These are phyloP conservation scores for Triplophysa yarkandensis DNA, from an alignment of 2,797 vertebrate genomes.

Conservation along the genomic window DNA sequence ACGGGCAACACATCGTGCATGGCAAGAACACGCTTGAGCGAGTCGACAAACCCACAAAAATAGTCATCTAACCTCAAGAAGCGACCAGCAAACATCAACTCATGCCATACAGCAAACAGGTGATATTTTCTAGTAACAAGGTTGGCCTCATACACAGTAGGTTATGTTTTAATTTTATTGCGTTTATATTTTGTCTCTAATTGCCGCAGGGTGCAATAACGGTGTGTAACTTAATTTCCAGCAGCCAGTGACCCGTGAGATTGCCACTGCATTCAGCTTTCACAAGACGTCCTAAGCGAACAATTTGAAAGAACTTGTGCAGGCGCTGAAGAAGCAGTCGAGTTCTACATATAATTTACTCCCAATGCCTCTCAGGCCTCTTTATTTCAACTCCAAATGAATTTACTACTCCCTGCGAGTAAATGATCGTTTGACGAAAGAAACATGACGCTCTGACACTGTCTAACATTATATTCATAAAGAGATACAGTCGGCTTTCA, in stretches of 20 bases:
- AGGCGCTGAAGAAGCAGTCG: background rate
- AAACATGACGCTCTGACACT: background rate
- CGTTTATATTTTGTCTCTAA: slow-evolving; percentile 6
- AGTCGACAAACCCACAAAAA: background rate
- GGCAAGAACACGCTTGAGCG: background rate
- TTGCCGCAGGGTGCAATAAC: slow-evolving; percentile 40
- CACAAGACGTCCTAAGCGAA: background rate
- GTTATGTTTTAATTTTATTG: slow-evolving; percentile 18
- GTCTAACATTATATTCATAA: background rate
- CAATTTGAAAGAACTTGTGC: slow-evolving; percentile 26
- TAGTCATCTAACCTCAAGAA: slow-evolving; percentile 1
- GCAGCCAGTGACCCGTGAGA: slow-evolving; percentile 22
- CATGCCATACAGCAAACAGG: background rate
- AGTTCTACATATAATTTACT: slow-evolving; percentile 27
- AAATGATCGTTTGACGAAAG: slow-evolving; percentile 3
- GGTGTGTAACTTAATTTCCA: slow-evolving; percentile 35
- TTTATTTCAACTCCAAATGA: slow-evolving; percentile 33
- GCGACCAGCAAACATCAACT: background rate
- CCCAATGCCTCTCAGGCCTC: slow-evolving; percentile 18
- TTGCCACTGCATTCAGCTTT: slow-evolving; percentile 11
- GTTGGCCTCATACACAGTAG: background rate
- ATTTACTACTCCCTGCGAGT: slow-evolving; percentile 14
- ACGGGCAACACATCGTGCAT: background rate
- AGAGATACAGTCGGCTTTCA: background rate
- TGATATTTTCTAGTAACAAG: slow-evolving; percentile 1